Evolutionary conservation across 1,140 invertebrate genomes (phyloP).

Genomic region (Scaptomyza pallida): DNA sequence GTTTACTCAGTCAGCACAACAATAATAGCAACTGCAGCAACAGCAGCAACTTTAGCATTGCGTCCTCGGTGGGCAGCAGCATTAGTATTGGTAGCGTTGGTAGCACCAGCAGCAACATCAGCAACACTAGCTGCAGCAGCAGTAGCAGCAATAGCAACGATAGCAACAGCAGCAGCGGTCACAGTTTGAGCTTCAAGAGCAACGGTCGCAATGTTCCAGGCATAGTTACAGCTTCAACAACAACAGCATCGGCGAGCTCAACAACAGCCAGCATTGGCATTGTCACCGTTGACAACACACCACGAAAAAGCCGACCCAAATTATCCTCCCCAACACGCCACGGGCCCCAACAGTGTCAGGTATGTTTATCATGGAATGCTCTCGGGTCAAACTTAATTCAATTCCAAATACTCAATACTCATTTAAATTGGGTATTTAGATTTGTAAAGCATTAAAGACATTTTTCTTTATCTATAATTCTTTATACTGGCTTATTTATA

Average conservation of each 20-base stretch:
- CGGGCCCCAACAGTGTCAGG: conserved; percentile 92
- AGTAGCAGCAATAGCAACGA: conserved; percentile 55
- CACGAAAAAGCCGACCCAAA: conserved; percentile 89
- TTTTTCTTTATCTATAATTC: too few species aligned
- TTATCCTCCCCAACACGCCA: conserved; percentile 91
- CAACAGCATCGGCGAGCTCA: conserved; percentile 46
- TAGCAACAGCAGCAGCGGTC: conserved; percentile 52
- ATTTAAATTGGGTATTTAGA: too few species aligned
- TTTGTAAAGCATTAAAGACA: too few species aligned
- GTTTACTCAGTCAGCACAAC: conserved; percentile 73
- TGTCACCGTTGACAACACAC: conserved; percentile 55
- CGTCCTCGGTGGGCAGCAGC: conserved; percentile 71
- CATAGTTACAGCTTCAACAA: conserved; percentile 32
- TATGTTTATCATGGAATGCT: conserved; percentile 78
- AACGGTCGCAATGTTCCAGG: conserved; percentile 51
- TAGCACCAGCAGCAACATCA: conserved; percentile 49
- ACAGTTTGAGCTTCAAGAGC: conserved; percentile 61
- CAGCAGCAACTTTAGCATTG: conserved; percentile 73
- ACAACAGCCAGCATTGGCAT: conserved; percentile 62
- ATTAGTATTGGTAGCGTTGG: conserved; percentile 63
- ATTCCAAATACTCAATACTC: too few species aligned
- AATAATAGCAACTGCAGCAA: conserved; percentile 77
- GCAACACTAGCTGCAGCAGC: conserved; percentile 32
- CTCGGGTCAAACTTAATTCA: too few species aligned
- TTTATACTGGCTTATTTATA: not conserved